phyloP scores from a whole-genome alignment of 2,797 vertebrate species.

The Betta splendens region DNA sequence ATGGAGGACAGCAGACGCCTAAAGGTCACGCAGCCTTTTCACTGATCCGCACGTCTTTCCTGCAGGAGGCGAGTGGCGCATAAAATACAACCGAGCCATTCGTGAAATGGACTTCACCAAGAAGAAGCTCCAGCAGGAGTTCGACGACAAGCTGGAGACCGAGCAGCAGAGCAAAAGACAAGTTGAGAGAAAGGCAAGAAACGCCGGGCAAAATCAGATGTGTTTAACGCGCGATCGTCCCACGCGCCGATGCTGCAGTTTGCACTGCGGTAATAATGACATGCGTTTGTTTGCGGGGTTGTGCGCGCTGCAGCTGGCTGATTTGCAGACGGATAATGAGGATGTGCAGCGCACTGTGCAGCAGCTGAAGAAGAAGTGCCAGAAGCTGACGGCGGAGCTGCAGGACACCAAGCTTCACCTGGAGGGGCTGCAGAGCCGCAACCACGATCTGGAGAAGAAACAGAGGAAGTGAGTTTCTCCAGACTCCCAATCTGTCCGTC shows the following conservation, averaged over 20 bases:
- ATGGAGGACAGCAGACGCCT: conserved; percentile 56
- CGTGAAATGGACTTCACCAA: conserved; percentile 94
- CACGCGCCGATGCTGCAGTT: too few relatives aligned
- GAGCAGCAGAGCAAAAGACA: conserved; percentile 96
- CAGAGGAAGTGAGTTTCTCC: conserved; percentile 89
- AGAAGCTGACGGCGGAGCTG: conserved; percentile 90
- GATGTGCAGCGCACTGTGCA: conserved; percentile 91
- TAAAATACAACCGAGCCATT: conserved; percentile 93
- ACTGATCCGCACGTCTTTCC: conserved; percentile 42
- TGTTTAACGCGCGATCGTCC: not conserved
- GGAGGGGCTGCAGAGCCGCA: conserved; percentile 95
- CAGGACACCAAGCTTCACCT: conserved; percentile 98
- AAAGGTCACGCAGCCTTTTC: conserved; percentile 60
- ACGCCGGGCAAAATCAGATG: conserved; percentile 2
- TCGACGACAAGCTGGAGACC: conserved; percentile 94
- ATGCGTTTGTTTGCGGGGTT: conserved; percentile 11
- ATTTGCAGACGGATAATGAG: conserved; percentile 92
- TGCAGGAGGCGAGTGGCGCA: conserved; percentile 91
- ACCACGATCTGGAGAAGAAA: conserved; percentile 98
- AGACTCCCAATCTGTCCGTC: not conserved
- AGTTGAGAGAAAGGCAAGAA: conserved; percentile 87
- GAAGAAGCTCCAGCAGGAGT: conserved; percentile 95
- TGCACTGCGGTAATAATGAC: too few relatives aligned
- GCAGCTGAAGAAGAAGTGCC: conserved; percentile 95
- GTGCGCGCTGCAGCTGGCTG: conserved; percentile 83